Conservation (phyloP, 2,888 invertebrate genomes). For the Pseudococcus longispinus region DNA sequence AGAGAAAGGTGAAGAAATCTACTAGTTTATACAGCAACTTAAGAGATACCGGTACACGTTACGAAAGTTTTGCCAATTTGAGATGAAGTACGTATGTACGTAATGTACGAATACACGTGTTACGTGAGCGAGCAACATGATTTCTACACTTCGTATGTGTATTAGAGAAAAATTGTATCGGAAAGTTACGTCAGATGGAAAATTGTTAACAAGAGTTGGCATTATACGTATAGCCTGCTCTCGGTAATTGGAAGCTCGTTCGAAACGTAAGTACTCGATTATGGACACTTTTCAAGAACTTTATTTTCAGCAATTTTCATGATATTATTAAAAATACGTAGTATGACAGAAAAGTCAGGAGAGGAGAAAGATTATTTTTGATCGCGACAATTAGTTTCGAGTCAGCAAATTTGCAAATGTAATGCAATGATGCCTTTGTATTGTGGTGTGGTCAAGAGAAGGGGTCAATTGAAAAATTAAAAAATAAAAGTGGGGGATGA, state of each 20-base stretch:
- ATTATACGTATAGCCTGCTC: background rate
- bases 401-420: too few species aligned
- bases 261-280: background rate
- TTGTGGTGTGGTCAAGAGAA: too few species aligned
- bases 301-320: background rate
- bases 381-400: too few species aligned
- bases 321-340: background rate
- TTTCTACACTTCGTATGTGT: background rate
- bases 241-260: background rate
- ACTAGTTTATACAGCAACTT: background rate
- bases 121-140: background rate
- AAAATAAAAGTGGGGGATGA: too few species aligned
- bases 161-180: background rate
- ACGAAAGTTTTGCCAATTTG: slow-evolving; percentile 25
- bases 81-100: background rate
- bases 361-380: too few species aligned
- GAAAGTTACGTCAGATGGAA: background rate
- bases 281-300: background rate
- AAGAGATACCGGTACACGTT: background rate
- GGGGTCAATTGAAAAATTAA: too few species aligned
- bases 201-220: background rate
- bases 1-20: background rate
- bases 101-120: background rate
- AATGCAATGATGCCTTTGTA: too few species aligned
- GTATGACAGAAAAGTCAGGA: too few species aligned